phyloP scores from a whole-genome alignment of 2,888 invertebrate genomes.

The Morpho deidamia region DNA sequence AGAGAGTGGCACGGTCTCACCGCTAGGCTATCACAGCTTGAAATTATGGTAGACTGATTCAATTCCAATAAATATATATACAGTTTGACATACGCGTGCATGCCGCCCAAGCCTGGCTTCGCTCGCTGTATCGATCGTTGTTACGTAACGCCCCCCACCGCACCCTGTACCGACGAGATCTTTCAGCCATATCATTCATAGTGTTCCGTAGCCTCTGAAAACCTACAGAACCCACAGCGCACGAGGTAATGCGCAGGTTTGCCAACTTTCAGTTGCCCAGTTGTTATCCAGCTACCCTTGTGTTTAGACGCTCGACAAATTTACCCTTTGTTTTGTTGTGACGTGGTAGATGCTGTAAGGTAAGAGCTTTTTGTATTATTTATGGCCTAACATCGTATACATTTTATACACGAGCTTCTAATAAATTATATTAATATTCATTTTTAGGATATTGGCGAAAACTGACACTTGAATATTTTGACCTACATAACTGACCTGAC shows the following conservation, averaged over 20 bases:
- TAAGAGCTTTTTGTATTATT: conserved; percentile 32
- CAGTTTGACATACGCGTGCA: conserved; percentile 30
- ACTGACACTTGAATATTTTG: conserved; percentile 5
- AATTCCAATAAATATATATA: conserved; percentile 33
- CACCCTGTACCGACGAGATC: conserved; percentile 35
- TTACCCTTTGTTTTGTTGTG: conserved; percentile 45
- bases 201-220: conserved; percentile 43
- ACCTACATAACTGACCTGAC: conserved; percentile 18
- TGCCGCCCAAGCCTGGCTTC: conserved; percentile 40
- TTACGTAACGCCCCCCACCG: conserved; percentile 57
- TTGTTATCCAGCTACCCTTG: conserved; percentile 46
- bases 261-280: conserved; percentile 39
- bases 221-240: conserved; percentile 26
- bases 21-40: too few species aligned
- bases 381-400: too few species aligned
- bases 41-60: conserved; percentile 30
- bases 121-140: conserved; percentile 60
- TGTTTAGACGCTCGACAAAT: conserved; percentile 35
- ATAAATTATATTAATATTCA: neutral
- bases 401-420: too few species aligned
- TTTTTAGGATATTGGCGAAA: neutral
- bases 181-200: conserved; percentile 52
- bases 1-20: too few species aligned
- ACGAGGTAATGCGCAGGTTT: conserved; percentile 34
- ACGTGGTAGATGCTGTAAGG: conserved; percentile 65